Conservation (phyloP, 2,888 invertebrate genomes). For the Drosophila limbata region DNA sequence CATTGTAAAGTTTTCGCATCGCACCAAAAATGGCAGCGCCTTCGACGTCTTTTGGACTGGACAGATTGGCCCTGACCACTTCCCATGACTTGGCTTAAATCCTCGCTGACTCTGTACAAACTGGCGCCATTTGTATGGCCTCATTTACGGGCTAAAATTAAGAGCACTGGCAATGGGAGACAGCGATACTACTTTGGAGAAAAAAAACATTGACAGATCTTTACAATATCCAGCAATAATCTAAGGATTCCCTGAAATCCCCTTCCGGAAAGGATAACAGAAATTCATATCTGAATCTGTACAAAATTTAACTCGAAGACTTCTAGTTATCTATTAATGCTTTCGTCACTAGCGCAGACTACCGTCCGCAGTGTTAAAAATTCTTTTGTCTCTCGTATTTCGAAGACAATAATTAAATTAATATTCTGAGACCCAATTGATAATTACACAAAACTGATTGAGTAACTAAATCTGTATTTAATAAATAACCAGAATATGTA, state of each 20-base stretch:
- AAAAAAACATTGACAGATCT: neutral
- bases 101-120: constrained; percentile 25
- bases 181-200: neutral
- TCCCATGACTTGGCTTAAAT: constrained; percentile 43
- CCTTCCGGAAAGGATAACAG: neutral
- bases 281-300: no score
- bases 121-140: constrained; percentile 47
- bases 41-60: constrained; percentile 52
- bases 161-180: neutral
- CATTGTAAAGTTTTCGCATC: constrained; percentile 78
- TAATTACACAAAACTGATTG: neutral
- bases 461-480: neutral
- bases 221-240: neutral
- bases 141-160: constrained; percentile 6
- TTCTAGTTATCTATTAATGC: no score
- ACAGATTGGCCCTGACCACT: constrained; percentile 51
- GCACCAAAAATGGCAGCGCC: constrained; percentile 73
- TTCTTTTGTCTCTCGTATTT: no score
- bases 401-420: neutral
- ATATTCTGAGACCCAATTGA: neutral
- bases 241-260: neutral
- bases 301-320: no score
- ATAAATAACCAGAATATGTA: neutral
- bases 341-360: no score
- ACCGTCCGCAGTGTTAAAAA: no score